These are phyloP conservation scores for Pycnomerus fuliginosus DNA, from an alignment of 2,888 invertebrate genomes.

Conservation along the genomic window DNA sequence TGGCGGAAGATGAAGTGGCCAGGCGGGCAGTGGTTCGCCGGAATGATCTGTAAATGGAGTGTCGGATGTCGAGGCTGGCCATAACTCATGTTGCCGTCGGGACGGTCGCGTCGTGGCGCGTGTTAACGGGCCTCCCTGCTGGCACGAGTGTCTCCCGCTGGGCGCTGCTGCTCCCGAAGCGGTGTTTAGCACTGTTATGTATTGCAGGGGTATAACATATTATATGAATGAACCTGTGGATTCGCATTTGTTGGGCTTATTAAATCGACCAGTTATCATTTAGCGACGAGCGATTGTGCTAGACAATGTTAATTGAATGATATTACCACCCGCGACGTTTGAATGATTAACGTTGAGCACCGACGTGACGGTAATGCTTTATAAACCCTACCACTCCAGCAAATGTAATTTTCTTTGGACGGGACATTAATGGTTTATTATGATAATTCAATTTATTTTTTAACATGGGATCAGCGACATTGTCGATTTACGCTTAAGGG, in stretches of 20 bases:
- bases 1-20: constrained; percentile 55
- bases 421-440: background rate
- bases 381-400: constrained; percentile 4
- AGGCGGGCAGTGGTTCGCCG: constrained; percentile 55
- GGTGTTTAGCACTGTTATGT: constrained; percentile 43
- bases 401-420: constrained; percentile 7
- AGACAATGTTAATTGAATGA: constrained; percentile 44
- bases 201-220: constrained; percentile 23
- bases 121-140: constrained; percentile 46
- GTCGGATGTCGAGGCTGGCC: constrained; percentile 54
- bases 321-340: constrained; percentile 40
- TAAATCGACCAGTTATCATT: constrained; percentile 34
- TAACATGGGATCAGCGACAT: no score
- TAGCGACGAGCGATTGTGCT: constrained; percentile 37
- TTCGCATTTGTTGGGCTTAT: constrained; percentile 37
- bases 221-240: constrained; percentile 38
- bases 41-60: constrained; percentile 62
- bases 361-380: constrained; percentile 20
- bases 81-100: constrained; percentile 56
- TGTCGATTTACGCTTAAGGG: no score
- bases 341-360: constrained; percentile 36
- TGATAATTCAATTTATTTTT: background rate
- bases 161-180: constrained; percentile 42
- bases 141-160: constrained; percentile 45
- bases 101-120: constrained; percentile 38